Evolutionary conservation across 2,113 vertebrate genomes (phyloP).

Genomic region (Peucedramus taeniatus): DNA sequence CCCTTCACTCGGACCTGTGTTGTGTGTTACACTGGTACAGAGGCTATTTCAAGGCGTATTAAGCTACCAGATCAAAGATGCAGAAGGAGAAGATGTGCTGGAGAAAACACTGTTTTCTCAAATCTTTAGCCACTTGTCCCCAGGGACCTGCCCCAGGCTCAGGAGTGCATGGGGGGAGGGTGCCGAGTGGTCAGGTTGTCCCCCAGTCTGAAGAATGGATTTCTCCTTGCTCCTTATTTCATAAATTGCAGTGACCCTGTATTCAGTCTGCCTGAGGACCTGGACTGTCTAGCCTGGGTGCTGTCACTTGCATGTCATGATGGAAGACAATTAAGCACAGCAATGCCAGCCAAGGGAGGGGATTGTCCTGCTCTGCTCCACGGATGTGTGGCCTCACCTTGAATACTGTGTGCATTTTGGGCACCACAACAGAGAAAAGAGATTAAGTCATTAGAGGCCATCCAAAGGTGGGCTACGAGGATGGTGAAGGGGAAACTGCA

Average conservation of each 20-base stretch:
- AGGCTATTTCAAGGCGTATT: neutral
- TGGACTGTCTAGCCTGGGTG: neutral
- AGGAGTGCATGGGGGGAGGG: neutral
- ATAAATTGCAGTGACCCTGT: neutral
- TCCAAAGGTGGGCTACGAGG: neutral
- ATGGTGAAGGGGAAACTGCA: neutral
- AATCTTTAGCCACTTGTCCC: neutral
- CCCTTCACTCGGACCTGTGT: neutral
- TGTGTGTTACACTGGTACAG: neutral
- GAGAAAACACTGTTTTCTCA: neutral
- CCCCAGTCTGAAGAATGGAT: neutral
- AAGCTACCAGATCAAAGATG: neutral
- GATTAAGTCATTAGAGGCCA: neutral
- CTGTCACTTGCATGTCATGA: neutral
- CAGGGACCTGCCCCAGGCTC: neutral
- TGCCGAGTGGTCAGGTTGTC: neutral
- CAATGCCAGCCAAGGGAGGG: neutral
- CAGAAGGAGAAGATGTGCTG: neutral
- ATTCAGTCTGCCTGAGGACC: neutral
- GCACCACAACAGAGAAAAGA: neutral
- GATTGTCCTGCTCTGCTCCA: neutral
- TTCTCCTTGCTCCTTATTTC: neutral
- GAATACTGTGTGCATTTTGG: neutral
- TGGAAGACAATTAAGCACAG: neutral
- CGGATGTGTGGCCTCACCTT: neutral